Conservation (phyloP, 2,113 vertebrate species). For the human region DNA sequence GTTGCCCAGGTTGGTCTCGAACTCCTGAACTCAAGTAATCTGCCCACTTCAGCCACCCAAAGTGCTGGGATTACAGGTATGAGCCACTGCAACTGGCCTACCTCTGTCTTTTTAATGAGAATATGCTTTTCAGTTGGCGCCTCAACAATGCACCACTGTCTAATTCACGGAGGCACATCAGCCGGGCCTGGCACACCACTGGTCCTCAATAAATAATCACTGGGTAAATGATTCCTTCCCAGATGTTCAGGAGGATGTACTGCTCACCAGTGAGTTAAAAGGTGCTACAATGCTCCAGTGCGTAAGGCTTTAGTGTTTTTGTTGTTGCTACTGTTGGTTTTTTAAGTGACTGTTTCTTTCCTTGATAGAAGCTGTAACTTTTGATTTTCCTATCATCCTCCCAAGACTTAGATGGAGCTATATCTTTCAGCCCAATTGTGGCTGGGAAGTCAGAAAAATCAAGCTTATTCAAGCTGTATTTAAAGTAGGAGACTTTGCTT, state of each 20-base stretch:
- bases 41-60: no score
- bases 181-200: background rate
- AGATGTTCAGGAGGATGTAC: background rate
- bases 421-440: background rate
- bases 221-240: background rate
- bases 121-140: background rate
- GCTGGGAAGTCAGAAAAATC: constrained; percentile 32
- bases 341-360: background rate
- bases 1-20: no score
- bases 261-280: background rate
- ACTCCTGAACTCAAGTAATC: no score
- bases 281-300: background rate
- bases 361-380: background rate
- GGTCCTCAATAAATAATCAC: background rate
- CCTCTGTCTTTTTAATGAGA: background rate
- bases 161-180: background rate
- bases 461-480: background rate
- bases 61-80: no score
- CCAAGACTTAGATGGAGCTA: background rate
- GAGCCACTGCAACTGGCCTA: no score
- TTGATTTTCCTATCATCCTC: background rate
- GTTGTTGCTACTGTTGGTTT: background rate
- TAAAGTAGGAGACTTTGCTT: background rate
- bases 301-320: background rate
- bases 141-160: background rate